Evolutionary conservation across 2,888 invertebrate genomes (phyloP).

Genomic region (Heliconius hortense): DNA sequence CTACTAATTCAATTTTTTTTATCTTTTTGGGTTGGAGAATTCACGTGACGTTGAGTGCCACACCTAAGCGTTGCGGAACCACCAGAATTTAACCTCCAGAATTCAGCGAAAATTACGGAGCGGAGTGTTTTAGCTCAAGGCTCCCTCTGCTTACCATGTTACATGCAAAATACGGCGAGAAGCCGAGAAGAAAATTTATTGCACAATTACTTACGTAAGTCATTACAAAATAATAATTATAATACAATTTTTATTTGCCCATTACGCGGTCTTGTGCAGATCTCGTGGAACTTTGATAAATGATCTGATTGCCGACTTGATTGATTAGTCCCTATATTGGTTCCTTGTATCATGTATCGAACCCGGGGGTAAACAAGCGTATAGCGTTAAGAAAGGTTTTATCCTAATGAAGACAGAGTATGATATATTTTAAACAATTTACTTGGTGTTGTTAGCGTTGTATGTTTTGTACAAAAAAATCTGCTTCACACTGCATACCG

Average conservation of each 20-base stretch:
- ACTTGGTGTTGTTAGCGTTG: background rate
- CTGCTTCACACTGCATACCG: no score
- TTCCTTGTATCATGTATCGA: conserved; percentile 32
- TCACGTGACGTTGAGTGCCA: no score
- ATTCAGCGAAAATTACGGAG: no score
- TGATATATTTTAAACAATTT: conserved; percentile 21
- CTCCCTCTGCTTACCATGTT: no score
- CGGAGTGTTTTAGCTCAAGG: no score
- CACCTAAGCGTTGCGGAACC: no score
- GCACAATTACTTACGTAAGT: conserved; percentile 11
- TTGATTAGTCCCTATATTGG: conserved; percentile 39
- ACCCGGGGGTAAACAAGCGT: conserved; percentile 38
- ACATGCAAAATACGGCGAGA: no score
- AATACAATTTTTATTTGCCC: conserved; percentile 35
- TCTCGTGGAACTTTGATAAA: conserved; percentile 37
- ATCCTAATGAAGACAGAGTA: conserved; percentile 30
- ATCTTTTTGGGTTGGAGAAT: no score
- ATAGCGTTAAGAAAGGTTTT: conserved; percentile 30
- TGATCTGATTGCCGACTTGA: conserved; percentile 38
- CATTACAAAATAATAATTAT: conserved; percentile 27
- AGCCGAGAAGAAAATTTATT: background rate
- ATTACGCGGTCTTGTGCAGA: conserved; percentile 32
- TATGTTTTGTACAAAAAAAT: background rate
- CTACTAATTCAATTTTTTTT: no score
- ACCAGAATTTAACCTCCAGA: no score